Conservation (phyloP, 1,140 invertebrate genomes). For the Trichoplusia ni region DNA sequence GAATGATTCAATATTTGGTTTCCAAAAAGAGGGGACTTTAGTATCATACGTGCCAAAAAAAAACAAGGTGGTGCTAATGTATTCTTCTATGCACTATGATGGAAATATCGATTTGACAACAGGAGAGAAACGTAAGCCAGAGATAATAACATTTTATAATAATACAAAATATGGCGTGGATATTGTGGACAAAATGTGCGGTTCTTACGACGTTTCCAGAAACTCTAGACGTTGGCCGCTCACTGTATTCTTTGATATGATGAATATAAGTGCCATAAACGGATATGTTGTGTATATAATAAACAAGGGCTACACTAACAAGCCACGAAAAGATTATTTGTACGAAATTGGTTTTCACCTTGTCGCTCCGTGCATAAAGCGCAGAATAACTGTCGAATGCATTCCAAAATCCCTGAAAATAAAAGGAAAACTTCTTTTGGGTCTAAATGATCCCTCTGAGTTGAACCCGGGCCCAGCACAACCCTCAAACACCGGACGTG, state of each 20-base stretch:
- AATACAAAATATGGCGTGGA: not conserved
- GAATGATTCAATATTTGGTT: not conserved
- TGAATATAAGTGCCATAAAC: not conserved
- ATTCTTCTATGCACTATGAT: not conserved
- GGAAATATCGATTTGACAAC: not conserved
- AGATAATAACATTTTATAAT: not conserved
- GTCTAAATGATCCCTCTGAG: too few relatives aligned
- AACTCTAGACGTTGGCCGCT: not conserved
- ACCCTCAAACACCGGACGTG: too few relatives aligned
- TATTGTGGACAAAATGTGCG: not conserved
- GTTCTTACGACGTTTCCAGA: not conserved
- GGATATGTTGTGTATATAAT: not conserved
- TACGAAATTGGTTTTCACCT: too few relatives aligned
- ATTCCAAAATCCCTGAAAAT: too few relatives aligned
- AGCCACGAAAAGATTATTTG: not conserved
- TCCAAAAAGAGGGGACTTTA: not conserved
- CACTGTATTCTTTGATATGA: not conserved
- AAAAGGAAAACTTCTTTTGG: too few relatives aligned
- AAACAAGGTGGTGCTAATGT: not conserved
- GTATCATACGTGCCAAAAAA: not conserved
- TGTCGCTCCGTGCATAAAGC: too few relatives aligned
- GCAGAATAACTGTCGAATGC: too few relatives aligned
- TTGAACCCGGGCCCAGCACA: too few relatives aligned
- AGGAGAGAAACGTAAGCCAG: not conserved
- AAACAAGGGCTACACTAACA: too few relatives aligned